A percentile compares a stretch with the other conserved stretches of the same genome.
These are phyloP conservation scores for Champsocephalus gunnari DNA, from an alignment of 2,797 vertebrate genomes.

Conservation along the genomic window DNA sequence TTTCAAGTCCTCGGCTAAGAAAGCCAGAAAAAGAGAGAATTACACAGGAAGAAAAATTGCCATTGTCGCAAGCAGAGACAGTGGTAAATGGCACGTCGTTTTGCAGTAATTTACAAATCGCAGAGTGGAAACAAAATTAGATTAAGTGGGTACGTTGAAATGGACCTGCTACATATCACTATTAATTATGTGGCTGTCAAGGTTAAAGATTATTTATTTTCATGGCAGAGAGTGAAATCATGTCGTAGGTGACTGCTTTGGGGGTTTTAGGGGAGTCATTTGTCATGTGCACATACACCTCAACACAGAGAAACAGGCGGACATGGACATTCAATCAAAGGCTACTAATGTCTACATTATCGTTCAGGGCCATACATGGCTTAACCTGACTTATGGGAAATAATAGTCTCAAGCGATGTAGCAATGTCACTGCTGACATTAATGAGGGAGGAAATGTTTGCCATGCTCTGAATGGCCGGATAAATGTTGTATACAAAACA, in stretches of 20 bases:
- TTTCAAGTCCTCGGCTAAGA: conserved; percentile 57
- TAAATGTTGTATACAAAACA: conserved; percentile 60
- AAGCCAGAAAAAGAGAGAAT: conserved; percentile 71
- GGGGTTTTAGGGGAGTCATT: conserved; percentile 77
- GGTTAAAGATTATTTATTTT: conserved; percentile 84
- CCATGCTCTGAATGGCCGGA: conserved; percentile 61
- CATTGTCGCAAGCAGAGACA: conserved; percentile 82
- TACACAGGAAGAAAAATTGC: conserved; percentile 84
- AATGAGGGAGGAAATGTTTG: conserved; percentile 76
- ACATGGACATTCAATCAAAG: conserved; percentile 80
- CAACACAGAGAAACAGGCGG: conserved; percentile 70
- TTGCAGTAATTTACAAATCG: conserved; percentile 89
- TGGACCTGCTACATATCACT: conserved; percentile 87
- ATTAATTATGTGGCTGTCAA: conserved; percentile 87
- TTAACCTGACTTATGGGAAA: conserved; percentile 76
- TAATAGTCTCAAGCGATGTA: conserved; percentile 66
- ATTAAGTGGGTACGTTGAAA: conserved; percentile 87
- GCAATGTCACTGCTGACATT: conserved; percentile 75
- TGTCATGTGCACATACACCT: conserved; percentile 72
- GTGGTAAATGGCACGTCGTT: conserved; percentile 87
- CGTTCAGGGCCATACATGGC: conserved; percentile 76
- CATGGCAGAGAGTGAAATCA: conserved; percentile 80
- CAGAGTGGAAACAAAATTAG: conserved; percentile 89
- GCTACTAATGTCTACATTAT: conserved; percentile 83
- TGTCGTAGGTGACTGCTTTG: conserved; percentile 77